These are phyloP conservation scores for Lasioglossum leucozonium DNA, from an alignment of 2,888 invertebrate genomes.

Conservation along the genomic window DNA sequence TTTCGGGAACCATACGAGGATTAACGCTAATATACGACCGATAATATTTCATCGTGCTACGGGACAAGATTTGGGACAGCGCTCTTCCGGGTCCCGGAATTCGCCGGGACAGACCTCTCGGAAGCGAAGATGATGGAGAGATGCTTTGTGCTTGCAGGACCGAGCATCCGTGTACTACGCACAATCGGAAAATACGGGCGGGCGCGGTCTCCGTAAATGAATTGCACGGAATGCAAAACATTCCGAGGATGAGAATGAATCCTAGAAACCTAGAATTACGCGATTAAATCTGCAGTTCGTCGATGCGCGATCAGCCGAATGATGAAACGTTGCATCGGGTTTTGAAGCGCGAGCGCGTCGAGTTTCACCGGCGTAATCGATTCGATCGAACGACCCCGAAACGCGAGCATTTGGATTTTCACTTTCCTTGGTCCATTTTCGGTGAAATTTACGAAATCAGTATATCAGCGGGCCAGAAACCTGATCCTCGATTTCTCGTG, in stretches of 20 bases:
- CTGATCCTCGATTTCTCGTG: slow-evolving; percentile 4
- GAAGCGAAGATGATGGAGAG: not conserved
- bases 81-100: not conserved
- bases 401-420: not conserved
- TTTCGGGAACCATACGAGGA: not conserved
- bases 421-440: not conserved
- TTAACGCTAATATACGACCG: slow-evolving; percentile 33
- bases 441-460: not conserved
- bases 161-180: no score
- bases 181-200: no score
- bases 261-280: not conserved
- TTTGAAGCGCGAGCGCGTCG: not conserved
- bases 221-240: no score
- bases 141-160: no score
- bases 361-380: not conserved
- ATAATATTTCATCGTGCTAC: not conserved
- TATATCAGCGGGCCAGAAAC: not conserved
- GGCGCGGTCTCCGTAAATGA: not conserved
- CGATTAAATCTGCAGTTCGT: not conserved
- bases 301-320: not conserved
- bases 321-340: not conserved
- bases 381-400: not conserved
- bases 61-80: not conserved
- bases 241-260: no score
- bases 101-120: not conserved